Percentiles rank a stretch among this genome's conserved stretches.
Conservation (phyloP, 2,797 vertebrate species). For the Sebastes alutus region DNA sequence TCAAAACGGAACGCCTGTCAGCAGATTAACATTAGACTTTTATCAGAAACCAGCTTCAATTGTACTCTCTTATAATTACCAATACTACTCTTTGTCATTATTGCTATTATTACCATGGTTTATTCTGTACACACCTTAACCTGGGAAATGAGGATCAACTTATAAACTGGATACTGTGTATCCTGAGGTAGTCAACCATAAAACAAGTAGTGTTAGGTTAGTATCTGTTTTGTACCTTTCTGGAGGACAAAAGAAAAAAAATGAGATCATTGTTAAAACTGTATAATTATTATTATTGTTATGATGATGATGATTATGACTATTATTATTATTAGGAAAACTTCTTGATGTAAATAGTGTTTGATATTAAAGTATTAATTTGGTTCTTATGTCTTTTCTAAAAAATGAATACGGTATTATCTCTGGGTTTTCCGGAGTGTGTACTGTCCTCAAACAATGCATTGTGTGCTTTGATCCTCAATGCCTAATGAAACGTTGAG, state of each 20-base stretch:
- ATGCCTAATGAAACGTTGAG: constrained; percentile 84
- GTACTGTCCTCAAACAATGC: constrained; percentile 75
- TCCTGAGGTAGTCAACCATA: constrained; percentile 96
- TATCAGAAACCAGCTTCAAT: constrained; percentile 80
- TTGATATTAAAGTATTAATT: constrained; percentile 99
- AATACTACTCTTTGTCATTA: constrained; percentile 79
- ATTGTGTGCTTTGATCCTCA: constrained; percentile 80
- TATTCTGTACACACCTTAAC: constrained; percentile 86
- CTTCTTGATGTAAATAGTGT: constrained; percentile 99
- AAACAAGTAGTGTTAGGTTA: constrained; percentile 95
- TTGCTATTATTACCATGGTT: constrained; percentile 79
- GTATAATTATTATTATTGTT: constrained; percentile 86
- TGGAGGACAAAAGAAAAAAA: constrained; percentile 90
- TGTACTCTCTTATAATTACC: constrained; percentile 78
- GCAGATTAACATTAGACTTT: constrained; percentile 71
- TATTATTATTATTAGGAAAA: constrained; percentile 93
- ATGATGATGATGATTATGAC: constrained; percentile 75
- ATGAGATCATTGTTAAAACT: constrained; percentile 93
- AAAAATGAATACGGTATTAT: constrained; percentile 89
- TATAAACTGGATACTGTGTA: constrained; percentile 99
- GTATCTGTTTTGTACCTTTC: constrained; percentile 97
- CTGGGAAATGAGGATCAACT: constrained; percentile 94
- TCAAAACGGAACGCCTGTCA: constrained; percentile 64
- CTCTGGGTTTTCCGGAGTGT: constrained; percentile 89
- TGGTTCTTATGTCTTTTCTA: constrained; percentile 99